These are phyloP conservation scores for Aporrectodea caliginosa DNA, from an alignment of 1,140 invertebrate species.

Conservation along the genomic window DNA sequence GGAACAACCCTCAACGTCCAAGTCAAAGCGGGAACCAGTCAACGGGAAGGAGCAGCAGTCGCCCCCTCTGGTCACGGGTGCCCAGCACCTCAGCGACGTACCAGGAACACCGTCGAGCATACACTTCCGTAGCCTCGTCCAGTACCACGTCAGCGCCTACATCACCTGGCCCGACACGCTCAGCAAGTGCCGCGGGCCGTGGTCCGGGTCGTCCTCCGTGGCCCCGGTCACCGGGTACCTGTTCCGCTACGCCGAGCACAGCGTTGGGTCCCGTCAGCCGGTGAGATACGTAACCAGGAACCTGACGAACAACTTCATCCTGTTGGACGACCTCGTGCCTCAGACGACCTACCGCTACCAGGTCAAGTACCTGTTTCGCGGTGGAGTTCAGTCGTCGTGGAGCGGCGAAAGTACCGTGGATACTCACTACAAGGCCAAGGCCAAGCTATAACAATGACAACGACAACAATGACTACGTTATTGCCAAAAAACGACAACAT, in stretches of 20 bases:
- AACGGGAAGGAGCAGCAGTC: background rate
- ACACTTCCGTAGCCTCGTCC: background rate
- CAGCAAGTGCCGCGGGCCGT: background rate
- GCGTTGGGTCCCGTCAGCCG: background rate
- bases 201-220: background rate
- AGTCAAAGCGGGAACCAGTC: background rate
- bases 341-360: slow-evolving; percentile 11
- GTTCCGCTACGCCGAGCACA: background rate
- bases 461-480: too few relatives aligned
- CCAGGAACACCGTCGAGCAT: background rate
- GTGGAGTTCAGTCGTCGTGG: background rate
- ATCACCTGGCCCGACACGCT: slow-evolving; percentile 15
- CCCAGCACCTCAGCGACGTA: background rate
- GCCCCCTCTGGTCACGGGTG: background rate
- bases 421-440: slow-evolving; percentile 21
- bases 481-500: too few relatives aligned
- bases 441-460: too few relatives aligned
- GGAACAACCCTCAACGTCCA: background rate
- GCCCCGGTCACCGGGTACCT: background rate
- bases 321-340: slow-evolving; percentile 11
- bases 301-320: slow-evolving; percentile 9
- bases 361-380: slow-evolving; percentile 22
- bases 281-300: background rate
- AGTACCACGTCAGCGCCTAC: background rate
- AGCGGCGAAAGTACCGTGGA: slow-evolving; percentile 4